Evolutionary conservation across 2,888 invertebrate species (phyloP), one percentile per base, ranked within the genome.

Genomic region (Calameuta filiformis): DNA sequence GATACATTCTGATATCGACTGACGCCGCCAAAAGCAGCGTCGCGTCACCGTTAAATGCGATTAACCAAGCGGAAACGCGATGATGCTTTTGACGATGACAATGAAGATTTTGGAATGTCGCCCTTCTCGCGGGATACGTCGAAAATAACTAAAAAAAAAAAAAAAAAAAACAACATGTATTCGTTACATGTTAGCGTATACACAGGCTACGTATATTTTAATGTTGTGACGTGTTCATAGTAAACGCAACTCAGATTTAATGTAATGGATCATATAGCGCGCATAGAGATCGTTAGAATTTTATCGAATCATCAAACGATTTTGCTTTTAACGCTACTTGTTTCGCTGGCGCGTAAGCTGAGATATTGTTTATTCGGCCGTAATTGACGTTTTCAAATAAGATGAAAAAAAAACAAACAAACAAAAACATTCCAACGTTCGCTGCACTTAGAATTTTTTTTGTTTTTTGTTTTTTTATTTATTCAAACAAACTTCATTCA

Each of bases 191-290:
- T 79, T 79, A 76, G 73, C 74, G 76, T 35, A 76, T 74, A 76
- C 76, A 79, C 76, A 73, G 74, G 76, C 83, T 86, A 85, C 82
- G 82, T 87, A 87, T 87, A 88, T 87, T 88, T 89, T 89, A 88
- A 86, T 85, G 88, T 88, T 86, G 84, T 87, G 85, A 88, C 85
- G 87, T 89, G 88, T 87, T 89, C 86, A 88, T 88, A 88, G 83
- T 84, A 84, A 87, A 85, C 82, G 81, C 82, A 84, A 84, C 77
- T 86, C 84, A 83, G 79, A 82, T 83, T 78, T 84, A 81, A 81
- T 80, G 78, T 80, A 84, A 81, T 81, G 81, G 80, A 40, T 15
- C 23, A 40, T 15, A 40, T 40, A 40, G 15, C 23, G 40, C 23
- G 40, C 40, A 15, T 40, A 40, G 23, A 40, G 40, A 40, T 40